Percentiles rank a stretch among this genome's conserved stretches.
phyloP scores from a whole-genome alignment of 2,797 vertebrate genomes.

The Chromobotia macracanthus region DNA sequence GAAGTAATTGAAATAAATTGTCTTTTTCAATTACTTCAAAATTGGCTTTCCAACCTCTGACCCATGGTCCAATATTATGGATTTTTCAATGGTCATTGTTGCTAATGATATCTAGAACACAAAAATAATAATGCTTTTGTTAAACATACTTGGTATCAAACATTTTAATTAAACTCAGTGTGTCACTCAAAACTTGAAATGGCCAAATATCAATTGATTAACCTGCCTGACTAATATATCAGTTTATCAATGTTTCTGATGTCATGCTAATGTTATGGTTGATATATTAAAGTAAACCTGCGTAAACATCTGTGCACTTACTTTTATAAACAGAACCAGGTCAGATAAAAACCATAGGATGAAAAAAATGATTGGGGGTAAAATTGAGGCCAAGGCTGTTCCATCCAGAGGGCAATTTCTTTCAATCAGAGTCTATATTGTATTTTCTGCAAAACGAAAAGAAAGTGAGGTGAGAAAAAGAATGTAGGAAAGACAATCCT shows the following conservation, averaged over 20 bases:
- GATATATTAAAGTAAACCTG: not conserved
- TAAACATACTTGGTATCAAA: not conserved
- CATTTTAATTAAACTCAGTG: not conserved
- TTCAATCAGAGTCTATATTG: constrained; percentile 69
- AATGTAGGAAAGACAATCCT: constrained; percentile 61
- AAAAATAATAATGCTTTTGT: not conserved
- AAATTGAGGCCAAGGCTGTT: constrained; percentile 53
- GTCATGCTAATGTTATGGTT: not conserved
- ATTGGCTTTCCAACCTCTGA: not conserved
- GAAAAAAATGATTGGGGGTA: constrained; percentile 1
- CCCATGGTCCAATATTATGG: not conserved
- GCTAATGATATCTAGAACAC: not conserved
- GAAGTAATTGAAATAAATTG: not conserved
- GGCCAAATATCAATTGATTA: not conserved
- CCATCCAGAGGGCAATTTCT: constrained; percentile 65
- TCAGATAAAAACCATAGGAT: constrained; percentile 11
- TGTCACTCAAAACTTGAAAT: not conserved
- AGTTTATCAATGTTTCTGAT: not conserved
- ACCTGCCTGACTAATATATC: not conserved
- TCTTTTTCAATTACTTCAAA: not conserved
- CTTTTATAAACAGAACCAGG: not conserved
- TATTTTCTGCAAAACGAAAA: constrained; percentile 64
- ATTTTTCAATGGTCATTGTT: not conserved
- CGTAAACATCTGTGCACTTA: not conserved
- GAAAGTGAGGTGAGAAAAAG: constrained; percentile 66